Conservation (phyloP, 2,113 vertebrate species). For the Scolopax mira region DNA sequence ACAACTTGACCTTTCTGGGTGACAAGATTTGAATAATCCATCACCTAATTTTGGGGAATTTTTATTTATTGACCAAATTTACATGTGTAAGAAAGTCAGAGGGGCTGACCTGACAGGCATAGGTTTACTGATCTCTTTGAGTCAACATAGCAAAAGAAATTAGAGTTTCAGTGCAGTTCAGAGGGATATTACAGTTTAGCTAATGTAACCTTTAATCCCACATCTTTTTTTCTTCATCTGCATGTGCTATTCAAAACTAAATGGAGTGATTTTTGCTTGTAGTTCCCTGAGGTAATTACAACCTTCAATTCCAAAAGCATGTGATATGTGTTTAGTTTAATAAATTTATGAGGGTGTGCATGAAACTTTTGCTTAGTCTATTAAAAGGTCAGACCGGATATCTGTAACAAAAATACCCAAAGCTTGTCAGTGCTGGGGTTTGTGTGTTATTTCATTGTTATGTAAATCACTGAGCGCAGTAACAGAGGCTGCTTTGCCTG, state of each 20-base stretch:
- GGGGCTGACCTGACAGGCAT: not conserved
- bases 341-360: not conserved
- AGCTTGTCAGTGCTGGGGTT: constrained; percentile 13
- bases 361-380: not conserved
- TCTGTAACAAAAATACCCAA: constrained; percentile 23
- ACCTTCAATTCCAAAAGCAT: not conserved
- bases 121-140: not conserved
- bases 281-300: not conserved
- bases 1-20: not conserved
- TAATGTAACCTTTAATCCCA: not conserved
- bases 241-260: not conserved
- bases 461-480: constrained; percentile 45
- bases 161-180: not conserved
- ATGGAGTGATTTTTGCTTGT: not conserved
- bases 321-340: not conserved
- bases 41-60: not conserved
- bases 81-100: not conserved
- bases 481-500: constrained; percentile 53
- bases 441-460: constrained; percentile 58
- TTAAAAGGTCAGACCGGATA: not conserved
- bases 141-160: not conserved
- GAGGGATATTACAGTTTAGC: not conserved
- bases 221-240: not conserved
- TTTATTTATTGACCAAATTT: not conserved
- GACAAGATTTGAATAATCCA: not conserved